Conservation (phyloP, 2,113 vertebrate genomes). For the Hemicordylus capensis region DNA sequence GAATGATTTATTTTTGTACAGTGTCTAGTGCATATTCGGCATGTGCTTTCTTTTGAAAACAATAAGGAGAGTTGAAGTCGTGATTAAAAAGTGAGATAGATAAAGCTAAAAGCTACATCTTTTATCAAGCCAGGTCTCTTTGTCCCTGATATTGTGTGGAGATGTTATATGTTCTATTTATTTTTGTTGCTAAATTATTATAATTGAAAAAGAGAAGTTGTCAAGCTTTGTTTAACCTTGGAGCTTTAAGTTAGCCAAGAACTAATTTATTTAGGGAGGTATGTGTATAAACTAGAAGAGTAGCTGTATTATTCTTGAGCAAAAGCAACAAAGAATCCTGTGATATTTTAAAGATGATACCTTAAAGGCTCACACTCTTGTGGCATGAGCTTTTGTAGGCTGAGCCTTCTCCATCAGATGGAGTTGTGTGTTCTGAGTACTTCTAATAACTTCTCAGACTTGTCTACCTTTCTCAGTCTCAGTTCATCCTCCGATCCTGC, state of each 20-base stretch:
- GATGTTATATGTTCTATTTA: neutral
- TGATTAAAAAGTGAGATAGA: neutral
- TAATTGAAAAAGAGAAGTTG: neutral
- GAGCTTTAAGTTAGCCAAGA: conserved; percentile 12
- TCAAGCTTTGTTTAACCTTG: neutral
- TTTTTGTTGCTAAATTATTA: conserved; percentile 1
- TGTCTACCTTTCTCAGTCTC: neutral
- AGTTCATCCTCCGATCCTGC: neutral
- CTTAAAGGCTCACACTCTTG: neutral
- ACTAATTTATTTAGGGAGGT: neutral
- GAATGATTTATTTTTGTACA: too few relatives aligned
- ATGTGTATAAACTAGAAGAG: neutral
- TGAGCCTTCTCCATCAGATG: neutral
- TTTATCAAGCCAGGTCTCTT: neutral
- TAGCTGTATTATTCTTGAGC: neutral
- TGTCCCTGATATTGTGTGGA: neutral
- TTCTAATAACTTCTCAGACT: neutral
- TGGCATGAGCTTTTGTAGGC: neutral
- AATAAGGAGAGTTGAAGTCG: neutral
- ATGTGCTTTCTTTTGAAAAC: neutral
- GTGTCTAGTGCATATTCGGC: too few relatives aligned
- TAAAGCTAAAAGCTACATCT: neutral
- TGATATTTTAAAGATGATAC: too few relatives aligned
- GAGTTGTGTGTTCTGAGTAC: neutral
- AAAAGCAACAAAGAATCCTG: neutral